These are phyloP conservation scores for Mesocricetus auratus DNA, from an alignment of 2,113 vertebrate species.

Conservation along the genomic window DNA sequence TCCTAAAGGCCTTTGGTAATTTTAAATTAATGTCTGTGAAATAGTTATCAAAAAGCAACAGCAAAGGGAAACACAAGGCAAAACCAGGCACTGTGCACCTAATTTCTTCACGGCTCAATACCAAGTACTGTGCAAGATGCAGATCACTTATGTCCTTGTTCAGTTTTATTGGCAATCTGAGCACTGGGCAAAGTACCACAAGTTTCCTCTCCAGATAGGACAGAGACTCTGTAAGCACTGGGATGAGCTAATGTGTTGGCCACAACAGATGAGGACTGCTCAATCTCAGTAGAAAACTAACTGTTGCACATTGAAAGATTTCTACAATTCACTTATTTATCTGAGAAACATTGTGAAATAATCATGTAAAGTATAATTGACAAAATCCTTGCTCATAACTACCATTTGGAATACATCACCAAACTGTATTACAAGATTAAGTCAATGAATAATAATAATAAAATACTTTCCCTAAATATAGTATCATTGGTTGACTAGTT, in stretches of 20 bases:
- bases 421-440: neutral
- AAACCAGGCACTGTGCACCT: rapidly evolving
- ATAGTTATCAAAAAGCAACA: constrained; percentile 8
- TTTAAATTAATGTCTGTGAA: constrained; percentile 3
- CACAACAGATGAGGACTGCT: neutral
- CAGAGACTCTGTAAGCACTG: neutral
- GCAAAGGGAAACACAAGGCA: neutral
- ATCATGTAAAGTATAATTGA: neutral
- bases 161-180: neutral
- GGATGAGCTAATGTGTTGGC: neutral
- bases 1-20: neutral
- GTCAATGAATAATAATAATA: neutral
- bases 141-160: neutral
- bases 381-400: neutral
- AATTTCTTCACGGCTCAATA: neutral
- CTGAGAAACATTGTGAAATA: constrained; percentile 8
- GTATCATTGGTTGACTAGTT: neutral
- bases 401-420: neutral
- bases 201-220: neutral
- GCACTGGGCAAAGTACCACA: neutral
- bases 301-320: neutral
- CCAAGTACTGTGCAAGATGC: neutral
- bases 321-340: neutral
- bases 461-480: neutral
- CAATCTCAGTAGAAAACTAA: neutral